phyloP scores from a whole-genome alignment of 2,113 vertebrate species.

The Gobiocypris rarus region DNA sequence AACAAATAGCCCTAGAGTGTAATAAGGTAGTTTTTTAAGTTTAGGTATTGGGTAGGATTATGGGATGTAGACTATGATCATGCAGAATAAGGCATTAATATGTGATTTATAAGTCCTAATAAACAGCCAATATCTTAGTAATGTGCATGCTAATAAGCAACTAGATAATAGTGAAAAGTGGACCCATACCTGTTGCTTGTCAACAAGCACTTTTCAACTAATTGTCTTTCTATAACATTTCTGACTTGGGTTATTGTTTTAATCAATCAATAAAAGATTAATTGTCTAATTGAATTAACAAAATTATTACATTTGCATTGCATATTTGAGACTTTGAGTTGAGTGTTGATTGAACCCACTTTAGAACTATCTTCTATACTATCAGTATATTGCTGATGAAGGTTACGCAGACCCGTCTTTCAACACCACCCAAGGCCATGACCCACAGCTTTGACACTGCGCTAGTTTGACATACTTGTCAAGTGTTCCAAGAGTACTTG shows the following conservation, averaged over 20 bases:
- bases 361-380: not conserved
- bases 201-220: too few relatives aligned
- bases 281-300: not conserved
- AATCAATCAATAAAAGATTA: not conserved
- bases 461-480: constrained; percentile 51
- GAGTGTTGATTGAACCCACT: not conserved
- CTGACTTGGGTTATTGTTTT: not conserved
- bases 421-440: constrained; percentile 14
- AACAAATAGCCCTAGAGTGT: too few relatives aligned
- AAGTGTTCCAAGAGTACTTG: constrained; percentile 48
- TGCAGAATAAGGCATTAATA: too few relatives aligned
- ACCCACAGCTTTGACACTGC: constrained; percentile 39
- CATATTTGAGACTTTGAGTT: not conserved
- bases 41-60: too few relatives aligned
- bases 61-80: too few relatives aligned
- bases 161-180: too few relatives aligned
- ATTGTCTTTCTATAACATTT: not conserved
- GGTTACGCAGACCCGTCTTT: constrained; percentile 23
- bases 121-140: too few relatives aligned
- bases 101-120: too few relatives aligned
- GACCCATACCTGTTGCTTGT: too few relatives aligned
- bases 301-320: not conserved
- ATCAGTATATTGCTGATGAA: constrained; percentile 10
- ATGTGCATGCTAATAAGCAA: too few relatives aligned
- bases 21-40: too few relatives aligned